These are phyloP conservation scores for Athalia rosae DNA, from an alignment of 2,888 invertebrate genomes.

Conservation along the genomic window DNA sequence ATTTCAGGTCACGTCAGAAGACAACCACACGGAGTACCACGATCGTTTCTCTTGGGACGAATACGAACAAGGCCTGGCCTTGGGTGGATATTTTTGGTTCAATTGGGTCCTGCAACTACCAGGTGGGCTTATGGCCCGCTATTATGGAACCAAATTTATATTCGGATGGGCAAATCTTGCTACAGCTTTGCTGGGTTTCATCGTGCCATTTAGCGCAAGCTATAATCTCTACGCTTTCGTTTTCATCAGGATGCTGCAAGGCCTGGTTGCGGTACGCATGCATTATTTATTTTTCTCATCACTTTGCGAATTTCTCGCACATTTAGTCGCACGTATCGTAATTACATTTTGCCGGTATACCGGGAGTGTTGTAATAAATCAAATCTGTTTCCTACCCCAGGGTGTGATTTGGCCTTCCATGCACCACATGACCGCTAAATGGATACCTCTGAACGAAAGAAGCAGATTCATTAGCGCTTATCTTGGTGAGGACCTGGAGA, in stretches of 20 bases:
- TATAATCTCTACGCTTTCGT: slow-evolving; percentile 77
- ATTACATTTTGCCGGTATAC: not conserved
- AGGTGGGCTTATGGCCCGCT: slow-evolving; percentile 81
- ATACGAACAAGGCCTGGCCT: slow-evolving; percentile 78
- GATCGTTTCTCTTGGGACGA: slow-evolving; percentile 79
- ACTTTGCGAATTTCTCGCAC: not conserved
- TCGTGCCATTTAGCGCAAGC: slow-evolving; percentile 80
- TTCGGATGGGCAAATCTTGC: slow-evolving; percentile 81
- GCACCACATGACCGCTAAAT: slow-evolving; percentile 86
- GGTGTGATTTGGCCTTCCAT: slow-evolving; percentile 85
- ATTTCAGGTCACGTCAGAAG: not conserved
- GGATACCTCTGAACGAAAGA: slow-evolving; percentile 89
- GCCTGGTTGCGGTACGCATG: slow-evolving; percentile 79
- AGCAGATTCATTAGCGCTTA: slow-evolving; percentile 82
- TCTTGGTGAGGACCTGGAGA: slow-evolving; percentile 71
- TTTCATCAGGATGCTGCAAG: slow-evolving; percentile 80
- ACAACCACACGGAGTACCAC: slow-evolving; percentile 48
- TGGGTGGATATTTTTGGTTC: slow-evolving; percentile 84
- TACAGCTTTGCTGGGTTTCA: slow-evolving; percentile 79
- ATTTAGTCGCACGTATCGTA: no score
- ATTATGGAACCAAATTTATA: slow-evolving; percentile 82
- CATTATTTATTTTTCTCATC: not conserved
- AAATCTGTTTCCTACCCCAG: slow-evolving; percentile 66
- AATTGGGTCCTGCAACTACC: slow-evolving; percentile 84
- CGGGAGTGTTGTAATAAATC: not conserved